Conservation (phyloP, 2,113 vertebrate species). For the Sceloporus undulatus region DNA sequence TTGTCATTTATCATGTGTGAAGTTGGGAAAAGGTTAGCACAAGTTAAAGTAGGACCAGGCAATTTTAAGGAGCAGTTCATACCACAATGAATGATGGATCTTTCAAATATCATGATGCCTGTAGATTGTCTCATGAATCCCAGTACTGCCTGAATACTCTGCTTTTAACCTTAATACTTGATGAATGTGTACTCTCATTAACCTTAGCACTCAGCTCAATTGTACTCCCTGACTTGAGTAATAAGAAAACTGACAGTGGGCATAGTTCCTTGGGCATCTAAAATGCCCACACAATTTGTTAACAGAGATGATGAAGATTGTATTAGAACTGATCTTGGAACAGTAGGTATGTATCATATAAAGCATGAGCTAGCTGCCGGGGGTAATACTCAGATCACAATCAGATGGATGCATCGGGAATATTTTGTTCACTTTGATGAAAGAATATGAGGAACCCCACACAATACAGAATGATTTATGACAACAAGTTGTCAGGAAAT, state of each 20-base stretch:
- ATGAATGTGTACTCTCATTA: neutral
- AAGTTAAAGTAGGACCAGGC: neutral
- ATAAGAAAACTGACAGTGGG: neutral
- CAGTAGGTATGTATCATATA: neutral
- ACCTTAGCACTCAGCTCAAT: neutral
- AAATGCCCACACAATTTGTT: neutral
- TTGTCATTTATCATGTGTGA: too few relatives aligned
- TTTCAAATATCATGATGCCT: neutral
- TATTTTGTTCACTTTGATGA: neutral
- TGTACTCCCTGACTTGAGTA: neutral
- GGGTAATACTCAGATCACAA: neutral
- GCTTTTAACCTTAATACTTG: neutral
- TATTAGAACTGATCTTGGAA: neutral
- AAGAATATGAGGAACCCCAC: neutral
- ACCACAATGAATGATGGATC: neutral
- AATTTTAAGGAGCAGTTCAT: neutral
- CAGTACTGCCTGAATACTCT: neutral
- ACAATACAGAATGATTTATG: neutral
- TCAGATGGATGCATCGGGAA: neutral
- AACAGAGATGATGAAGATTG: neutral
- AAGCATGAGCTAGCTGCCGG: neutral
- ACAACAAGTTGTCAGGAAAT: neutral
- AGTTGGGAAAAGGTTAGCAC: neutral
- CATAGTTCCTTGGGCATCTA: neutral
- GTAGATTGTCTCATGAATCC: neutral